phyloP scores from a whole-genome alignment of 2,113 vertebrate genomes.

The Amphiprion ocellaris region DNA sequence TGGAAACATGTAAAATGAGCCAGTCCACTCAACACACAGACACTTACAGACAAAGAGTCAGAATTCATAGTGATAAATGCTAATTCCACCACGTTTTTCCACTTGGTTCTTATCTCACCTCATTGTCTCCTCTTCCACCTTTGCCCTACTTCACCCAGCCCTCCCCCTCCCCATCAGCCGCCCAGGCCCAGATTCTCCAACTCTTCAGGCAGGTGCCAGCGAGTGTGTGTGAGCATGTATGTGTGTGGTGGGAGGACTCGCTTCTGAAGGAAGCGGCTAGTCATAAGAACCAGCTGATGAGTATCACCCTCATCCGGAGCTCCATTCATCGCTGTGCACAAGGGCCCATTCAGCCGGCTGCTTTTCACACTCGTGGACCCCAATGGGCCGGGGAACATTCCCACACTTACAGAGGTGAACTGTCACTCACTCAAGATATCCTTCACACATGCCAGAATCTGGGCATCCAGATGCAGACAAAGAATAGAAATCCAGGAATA shows the following conservation, averaged over 20 bases:
- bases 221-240: conserved; percentile 38
- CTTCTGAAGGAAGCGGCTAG: conserved; percentile 72
- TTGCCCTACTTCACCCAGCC: conserved; percentile 38
- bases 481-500: conserved; percentile 58
- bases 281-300: conserved; percentile 78
- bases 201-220: conserved; percentile 63
- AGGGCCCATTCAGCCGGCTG: conserved; percentile 75
- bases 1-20: conserved; percentile 48
- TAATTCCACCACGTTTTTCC: not conserved
- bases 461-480: conserved; percentile 44
- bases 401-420: conserved; percentile 60
- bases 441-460: conserved; percentile 53
- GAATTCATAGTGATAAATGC: not conserved
- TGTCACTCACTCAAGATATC: conserved; percentile 63
- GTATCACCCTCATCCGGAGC: conserved; percentile 79
- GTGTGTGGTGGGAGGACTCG: conserved; percentile 46
- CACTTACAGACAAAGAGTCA: not conserved
- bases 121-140: conserved; percentile 44
- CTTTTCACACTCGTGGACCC: conserved; percentile 68
- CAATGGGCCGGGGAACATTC: conserved; percentile 45
- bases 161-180: not conserved
- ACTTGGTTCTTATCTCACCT: not conserved
- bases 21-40: conserved; percentile 33
- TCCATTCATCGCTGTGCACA: conserved; percentile 80
- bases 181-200: not conserved